These are phyloP conservation scores for Acanthurus tractus DNA, from an alignment of 2,797 vertebrate species.

Conservation along the genomic window DNA sequence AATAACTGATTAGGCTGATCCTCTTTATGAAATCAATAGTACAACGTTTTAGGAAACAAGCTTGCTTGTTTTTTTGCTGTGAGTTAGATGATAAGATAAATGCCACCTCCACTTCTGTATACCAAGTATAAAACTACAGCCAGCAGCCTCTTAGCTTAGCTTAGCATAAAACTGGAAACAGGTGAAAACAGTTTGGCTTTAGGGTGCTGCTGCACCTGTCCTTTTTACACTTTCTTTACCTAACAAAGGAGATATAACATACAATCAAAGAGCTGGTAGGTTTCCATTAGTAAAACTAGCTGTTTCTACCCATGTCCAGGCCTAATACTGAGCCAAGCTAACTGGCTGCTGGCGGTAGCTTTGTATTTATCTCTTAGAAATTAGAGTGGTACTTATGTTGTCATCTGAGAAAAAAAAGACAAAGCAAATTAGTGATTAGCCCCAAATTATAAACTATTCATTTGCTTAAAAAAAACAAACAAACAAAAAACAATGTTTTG, in stretches of 20 bases:
- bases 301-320: background rate
- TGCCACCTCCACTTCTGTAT: background rate
- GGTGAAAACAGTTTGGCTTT: background rate
- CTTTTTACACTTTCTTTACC: background rate
- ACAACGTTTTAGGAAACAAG: constrained; percentile 10
- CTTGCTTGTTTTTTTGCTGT: constrained; percentile 7
- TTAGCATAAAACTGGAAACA: constrained; percentile 13
- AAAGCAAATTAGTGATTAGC: background rate
- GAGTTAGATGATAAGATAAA: constrained; percentile 1
- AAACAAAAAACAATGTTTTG: background rate
- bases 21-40: constrained; percentile 14
- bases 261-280: background rate
- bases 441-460: background rate
- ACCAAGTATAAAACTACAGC: constrained; percentile 9
- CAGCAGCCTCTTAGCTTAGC: background rate
- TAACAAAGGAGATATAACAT: background rate
- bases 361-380: background rate
- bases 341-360: background rate
- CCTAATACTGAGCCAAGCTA: constrained; percentile 6
- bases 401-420: background rate
- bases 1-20: constrained; percentile 2
- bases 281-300: background rate
- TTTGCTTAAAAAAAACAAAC: background rate
- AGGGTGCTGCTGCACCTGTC: background rate
- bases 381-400: background rate